A percentile compares a stretch with the other conserved stretches of the same genome.
These are phyloP conservation scores for Meriones psammophilus DNA, from an alignment of 2,797 vertebrate genomes.

Conservation along the genomic window DNA sequence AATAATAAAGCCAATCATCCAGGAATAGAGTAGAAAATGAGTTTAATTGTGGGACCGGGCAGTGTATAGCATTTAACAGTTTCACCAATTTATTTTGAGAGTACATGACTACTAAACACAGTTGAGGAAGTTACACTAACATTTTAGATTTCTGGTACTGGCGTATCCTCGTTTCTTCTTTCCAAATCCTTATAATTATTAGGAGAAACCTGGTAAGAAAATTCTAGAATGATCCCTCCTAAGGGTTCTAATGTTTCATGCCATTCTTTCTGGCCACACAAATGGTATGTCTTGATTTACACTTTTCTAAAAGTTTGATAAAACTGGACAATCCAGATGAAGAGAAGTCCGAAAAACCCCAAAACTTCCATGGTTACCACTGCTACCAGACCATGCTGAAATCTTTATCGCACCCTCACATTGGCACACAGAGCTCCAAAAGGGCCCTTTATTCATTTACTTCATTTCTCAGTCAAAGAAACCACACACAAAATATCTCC, in stretches of 20 bases:
- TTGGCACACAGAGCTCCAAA: neutral
- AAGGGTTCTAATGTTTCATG: neutral
- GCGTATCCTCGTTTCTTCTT: neutral
- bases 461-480: neutral
- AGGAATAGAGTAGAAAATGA: neutral
- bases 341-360: neutral
- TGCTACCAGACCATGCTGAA: conserved; percentile 21
- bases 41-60: neutral
- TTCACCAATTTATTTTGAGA: neutral
- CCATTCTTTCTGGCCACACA: neutral
- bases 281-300: neutral
- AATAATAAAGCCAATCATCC: neutral
- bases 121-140: neutral
- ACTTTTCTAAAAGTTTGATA: neutral
- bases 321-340: neutral
- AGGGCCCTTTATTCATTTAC: conserved; percentile 18
- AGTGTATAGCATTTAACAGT: neutral
- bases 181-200: neutral
- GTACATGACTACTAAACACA: neutral
- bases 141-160: conserved; percentile 27
- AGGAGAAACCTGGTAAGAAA: conserved; percentile 14
- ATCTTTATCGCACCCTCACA: neutral
- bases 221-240: conserved; percentile 51
- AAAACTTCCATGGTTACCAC: neutral
- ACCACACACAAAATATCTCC: conserved; percentile 71